These are phyloP conservation scores for Jaculus jaculus DNA, from an alignment of 2,113 vertebrate species.

Conservation along the genomic window DNA sequence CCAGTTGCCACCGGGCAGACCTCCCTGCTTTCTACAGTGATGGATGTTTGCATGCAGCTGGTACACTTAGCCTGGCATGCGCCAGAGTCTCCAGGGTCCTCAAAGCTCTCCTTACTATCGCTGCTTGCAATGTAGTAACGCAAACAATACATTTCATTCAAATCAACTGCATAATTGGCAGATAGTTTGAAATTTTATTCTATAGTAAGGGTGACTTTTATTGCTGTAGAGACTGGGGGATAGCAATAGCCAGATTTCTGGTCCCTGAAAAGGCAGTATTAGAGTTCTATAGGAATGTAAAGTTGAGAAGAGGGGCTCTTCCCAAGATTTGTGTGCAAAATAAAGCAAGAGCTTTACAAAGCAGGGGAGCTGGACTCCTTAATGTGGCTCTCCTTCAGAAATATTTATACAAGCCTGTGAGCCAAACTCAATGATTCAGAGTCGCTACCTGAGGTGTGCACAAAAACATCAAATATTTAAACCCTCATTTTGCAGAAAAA, in stretches of 20 bases:
- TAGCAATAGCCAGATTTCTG: constrained; percentile 70
- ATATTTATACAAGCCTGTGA: constrained; percentile 63
- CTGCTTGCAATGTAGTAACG: constrained; percentile 60
- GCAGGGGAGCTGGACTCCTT: neutral
- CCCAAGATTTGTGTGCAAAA: constrained; percentile 69
- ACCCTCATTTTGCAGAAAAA: constrained; percentile 60
- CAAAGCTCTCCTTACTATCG: constrained; percentile 62
- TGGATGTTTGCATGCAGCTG: constrained; percentile 10
- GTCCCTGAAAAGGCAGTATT: constrained; percentile 71
- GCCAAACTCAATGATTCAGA: constrained; percentile 24
- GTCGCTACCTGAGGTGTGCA: neutral
- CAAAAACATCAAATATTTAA: constrained; percentile 72
- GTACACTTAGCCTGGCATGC: constrained; percentile 68
- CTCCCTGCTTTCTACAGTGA: constrained; percentile 70
- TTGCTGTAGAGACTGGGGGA: constrained; percentile 61
- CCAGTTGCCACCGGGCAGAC: constrained; percentile 59
- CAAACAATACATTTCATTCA: constrained; percentile 79
- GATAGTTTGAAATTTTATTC: constrained; percentile 74
- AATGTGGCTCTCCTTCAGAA: constrained; percentile 56
- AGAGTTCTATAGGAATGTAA: constrained; percentile 60
- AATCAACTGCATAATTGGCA: constrained; percentile 73
- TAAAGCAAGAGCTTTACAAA: constrained; percentile 65
- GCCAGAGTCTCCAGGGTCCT: constrained; percentile 70
- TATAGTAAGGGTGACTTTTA: constrained; percentile 68
- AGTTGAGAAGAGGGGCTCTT: constrained; percentile 40